Percentiles rank a stretch among this genome's conserved stretches.
phyloP scores from a whole-genome alignment of 2,113 vertebrate genomes.

The Leucosticte australis region DNA sequence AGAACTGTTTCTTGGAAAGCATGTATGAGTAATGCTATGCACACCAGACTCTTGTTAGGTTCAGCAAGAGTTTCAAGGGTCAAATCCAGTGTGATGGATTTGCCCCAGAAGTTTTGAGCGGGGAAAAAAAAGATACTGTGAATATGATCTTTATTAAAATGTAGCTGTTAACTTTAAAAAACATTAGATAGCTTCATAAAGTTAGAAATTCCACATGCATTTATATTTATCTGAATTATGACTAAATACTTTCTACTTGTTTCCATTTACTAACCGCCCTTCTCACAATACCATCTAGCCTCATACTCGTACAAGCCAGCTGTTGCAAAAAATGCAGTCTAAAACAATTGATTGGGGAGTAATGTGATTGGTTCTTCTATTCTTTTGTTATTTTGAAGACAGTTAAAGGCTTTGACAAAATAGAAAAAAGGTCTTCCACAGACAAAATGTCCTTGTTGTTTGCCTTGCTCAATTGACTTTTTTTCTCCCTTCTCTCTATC shows the following conservation, averaged over 20 bases:
- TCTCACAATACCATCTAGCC: not conserved
- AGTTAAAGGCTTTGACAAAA: not conserved
- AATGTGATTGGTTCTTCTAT: not conserved
- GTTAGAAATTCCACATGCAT: not conserved
- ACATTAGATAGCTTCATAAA: not conserved
- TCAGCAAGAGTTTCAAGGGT: not conserved
- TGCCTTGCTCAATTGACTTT: conserved; percentile 7
- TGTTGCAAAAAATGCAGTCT: not conserved
- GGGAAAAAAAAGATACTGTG: not conserved
- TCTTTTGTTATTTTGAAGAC: not conserved
- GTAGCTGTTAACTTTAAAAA: not conserved
- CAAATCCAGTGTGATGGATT: not conserved
- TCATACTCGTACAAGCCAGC: not conserved
- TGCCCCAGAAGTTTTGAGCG: not conserved
- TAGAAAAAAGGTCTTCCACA: not conserved
- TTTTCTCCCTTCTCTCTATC: not conserved
- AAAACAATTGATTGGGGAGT: not conserved
- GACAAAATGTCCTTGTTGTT: not conserved
- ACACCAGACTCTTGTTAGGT: not conserved
- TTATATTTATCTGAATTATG: not conserved
- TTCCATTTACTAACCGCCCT: not conserved
- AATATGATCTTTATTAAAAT: not conserved
- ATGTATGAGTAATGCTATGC: not conserved
- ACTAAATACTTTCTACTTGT: not conserved
- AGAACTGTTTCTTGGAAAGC: not conserved